Conservation (phyloP, 1,140 invertebrate genomes). For the Drosophila eugracilis region DNA sequence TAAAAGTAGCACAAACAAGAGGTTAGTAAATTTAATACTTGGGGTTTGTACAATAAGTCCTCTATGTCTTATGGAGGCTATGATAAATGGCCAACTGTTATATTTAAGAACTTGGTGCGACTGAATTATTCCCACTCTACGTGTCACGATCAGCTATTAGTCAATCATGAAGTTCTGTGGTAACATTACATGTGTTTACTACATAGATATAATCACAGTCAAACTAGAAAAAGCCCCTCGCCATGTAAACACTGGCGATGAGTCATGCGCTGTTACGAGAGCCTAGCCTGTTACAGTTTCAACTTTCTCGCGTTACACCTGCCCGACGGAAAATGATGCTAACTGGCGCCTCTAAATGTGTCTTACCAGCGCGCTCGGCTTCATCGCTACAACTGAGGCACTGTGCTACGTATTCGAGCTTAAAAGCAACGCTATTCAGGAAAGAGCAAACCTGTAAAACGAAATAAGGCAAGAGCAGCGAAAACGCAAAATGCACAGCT, state of each 20-base stretch:
- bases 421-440: constrained; percentile 19
- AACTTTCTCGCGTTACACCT: constrained; percentile 49
- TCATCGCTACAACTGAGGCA: constrained; percentile 40
- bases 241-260: constrained; percentile 32
- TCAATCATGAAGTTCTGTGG: constrained; percentile 31
- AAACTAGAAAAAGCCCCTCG: constrained; percentile 22
- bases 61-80: no score
- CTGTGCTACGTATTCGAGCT: constrained; percentile 7
- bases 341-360: background rate
- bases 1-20: constrained; percentile 10
- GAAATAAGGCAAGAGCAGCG: constrained; percentile 16
- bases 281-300: constrained; percentile 35
- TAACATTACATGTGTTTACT: constrained; percentile 5
- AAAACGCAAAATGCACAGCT: constrained; percentile 13
- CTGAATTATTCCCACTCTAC: constrained; percentile 24
- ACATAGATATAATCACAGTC: constrained; percentile 9
- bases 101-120: constrained; percentile 21
- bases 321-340: background rate
- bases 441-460: background rate
- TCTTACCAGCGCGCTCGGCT: constrained; percentile 38
- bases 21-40: constrained; percentile 14
- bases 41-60: no score
- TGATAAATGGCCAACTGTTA: no score
- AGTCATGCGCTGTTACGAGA: constrained; percentile 9
- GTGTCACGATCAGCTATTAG: constrained; percentile 32